Percentiles rank a stretch among this genome's conserved stretches.
Evolutionary conservation across 2,797 vertebrate species (phyloP).

Genomic region (Poeciliopsis turneri): DNA sequence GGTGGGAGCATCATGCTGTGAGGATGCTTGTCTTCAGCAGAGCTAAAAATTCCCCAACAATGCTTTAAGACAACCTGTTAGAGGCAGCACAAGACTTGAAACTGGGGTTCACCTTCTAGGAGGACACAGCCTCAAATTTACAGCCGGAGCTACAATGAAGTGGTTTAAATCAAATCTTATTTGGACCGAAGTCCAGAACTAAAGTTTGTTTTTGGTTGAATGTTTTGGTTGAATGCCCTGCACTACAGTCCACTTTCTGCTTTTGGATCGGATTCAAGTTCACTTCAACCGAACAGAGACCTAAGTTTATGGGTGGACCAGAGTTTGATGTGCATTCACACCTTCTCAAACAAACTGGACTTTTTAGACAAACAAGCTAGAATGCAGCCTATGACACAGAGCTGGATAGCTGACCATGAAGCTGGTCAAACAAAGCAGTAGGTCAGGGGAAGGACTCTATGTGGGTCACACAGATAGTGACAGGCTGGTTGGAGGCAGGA

Average conservation of each 20-base stretch:
- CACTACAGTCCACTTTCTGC: too few species aligned
- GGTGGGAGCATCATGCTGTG: not conserved
- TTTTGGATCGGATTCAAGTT: too few species aligned
- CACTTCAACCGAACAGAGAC: too few species aligned
- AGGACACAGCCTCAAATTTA: not conserved
- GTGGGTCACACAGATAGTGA: constrained; percentile 48
- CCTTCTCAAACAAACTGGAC: too few species aligned
- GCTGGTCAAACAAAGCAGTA: constrained; percentile 67
- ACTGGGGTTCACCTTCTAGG: not conserved
- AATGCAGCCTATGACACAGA: constrained; percentile 32
- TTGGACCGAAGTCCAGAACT: not conserved
- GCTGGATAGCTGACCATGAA: constrained; percentile 35
- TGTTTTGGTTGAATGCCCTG: too few species aligned
- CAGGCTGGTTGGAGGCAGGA: not conserved
- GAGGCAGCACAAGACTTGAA: too few species aligned
- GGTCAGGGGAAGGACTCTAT: constrained; percentile 43
- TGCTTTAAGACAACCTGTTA: too few species aligned
- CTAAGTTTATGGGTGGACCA: too few species aligned
- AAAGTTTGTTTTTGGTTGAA: not conserved
- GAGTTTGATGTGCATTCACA: too few species aligned
- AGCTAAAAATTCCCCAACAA: too few species aligned
- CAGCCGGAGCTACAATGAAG: not conserved
- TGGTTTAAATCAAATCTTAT: not conserved
- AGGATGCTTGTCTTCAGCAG: not conserved
- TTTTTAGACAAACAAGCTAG: too few species aligned